Conservation (phyloP, 2,888 invertebrate species). For the Acrocyrtus sp. region DNA sequence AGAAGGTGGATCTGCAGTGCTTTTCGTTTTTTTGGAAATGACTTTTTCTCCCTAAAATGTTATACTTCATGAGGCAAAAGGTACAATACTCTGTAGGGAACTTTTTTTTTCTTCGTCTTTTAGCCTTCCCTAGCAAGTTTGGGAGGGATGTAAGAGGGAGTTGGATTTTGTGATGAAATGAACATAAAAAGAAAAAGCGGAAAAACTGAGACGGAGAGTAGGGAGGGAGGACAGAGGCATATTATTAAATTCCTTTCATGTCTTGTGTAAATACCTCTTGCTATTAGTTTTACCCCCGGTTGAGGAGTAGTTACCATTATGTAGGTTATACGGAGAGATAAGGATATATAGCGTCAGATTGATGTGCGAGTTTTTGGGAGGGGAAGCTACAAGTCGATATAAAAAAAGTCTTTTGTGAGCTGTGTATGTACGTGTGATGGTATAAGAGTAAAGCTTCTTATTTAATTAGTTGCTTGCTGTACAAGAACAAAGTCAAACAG, state of each 20-base stretch:
- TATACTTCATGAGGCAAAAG: not conserved
- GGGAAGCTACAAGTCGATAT: too few species aligned
- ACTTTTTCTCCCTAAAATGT: not conserved
- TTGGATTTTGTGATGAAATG: constrained; percentile 14
- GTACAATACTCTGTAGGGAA: not conserved
- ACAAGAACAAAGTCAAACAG: not conserved
- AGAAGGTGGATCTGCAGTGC: not conserved
- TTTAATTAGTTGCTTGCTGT: constrained; percentile 23
- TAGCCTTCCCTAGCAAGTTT: constrained; percentile 7
- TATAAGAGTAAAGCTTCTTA: not conserved
- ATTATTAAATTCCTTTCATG: constrained; percentile 21
- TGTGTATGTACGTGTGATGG: not conserved
- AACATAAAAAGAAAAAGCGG: constrained; percentile 2
- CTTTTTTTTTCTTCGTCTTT: too few species aligned
- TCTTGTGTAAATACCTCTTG: too few species aligned
- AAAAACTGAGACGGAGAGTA: too few species aligned
- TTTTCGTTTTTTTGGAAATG: not conserved
- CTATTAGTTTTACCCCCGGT: too few species aligned
- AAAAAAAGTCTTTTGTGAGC: too few species aligned
- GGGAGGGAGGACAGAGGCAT: not conserved
- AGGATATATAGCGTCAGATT: too few species aligned
- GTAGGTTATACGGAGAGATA: too few species aligned
- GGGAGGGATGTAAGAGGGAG: too few species aligned
- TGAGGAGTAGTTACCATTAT: too few species aligned
- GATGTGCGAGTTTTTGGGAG: too few species aligned